Conservation (phyloP, 2,797 vertebrate species). For the Adrianichthys oophorus region DNA sequence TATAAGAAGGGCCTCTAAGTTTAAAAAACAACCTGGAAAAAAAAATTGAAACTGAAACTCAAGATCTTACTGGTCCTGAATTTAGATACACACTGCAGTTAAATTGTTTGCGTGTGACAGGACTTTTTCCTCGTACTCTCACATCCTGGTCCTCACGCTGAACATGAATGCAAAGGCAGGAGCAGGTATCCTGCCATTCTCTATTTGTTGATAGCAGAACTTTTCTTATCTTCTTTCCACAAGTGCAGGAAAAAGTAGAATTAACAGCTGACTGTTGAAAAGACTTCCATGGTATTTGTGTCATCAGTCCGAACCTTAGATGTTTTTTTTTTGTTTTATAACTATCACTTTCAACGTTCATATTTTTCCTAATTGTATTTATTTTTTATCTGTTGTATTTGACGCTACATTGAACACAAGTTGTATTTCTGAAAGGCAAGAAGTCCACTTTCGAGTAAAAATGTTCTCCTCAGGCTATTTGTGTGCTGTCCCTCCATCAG, state of each 20-base stretch:
- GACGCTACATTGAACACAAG: too few relatives aligned
- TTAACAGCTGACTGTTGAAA: conserved; percentile 9
- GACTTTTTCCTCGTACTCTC: conserved; percentile 10
- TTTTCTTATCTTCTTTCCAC: conserved; percentile 11
- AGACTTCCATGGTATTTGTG: conserved; percentile 11
- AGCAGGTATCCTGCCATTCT: conserved; percentile 18
- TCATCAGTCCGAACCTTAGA: conserved; percentile 1
- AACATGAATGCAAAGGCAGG: conserved; percentile 10
- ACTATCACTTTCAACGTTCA: not conserved
- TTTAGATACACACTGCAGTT: conserved; percentile 5
- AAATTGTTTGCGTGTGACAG: conserved; percentile 8
- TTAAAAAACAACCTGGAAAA: conserved; percentile 31
- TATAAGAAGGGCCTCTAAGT: conserved; percentile 23
- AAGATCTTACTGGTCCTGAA: conserved; percentile 16
- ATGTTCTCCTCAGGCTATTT: too few relatives aligned
- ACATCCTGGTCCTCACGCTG: conserved; percentile 6
- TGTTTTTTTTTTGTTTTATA: not conserved
- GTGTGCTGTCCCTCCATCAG: conserved; percentile 4
- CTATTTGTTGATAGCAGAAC: conserved; percentile 16
- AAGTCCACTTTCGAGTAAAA: too few relatives aligned
- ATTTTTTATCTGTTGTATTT: too few relatives aligned
- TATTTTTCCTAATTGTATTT: not conserved
- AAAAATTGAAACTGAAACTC: conserved; percentile 5
- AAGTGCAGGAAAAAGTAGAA: conserved; percentile 16
- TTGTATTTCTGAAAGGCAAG: too few relatives aligned